Base-by-base conservation (phyloP, 1,140 invertebrate species). In the Micrasema longulum region DNA sequence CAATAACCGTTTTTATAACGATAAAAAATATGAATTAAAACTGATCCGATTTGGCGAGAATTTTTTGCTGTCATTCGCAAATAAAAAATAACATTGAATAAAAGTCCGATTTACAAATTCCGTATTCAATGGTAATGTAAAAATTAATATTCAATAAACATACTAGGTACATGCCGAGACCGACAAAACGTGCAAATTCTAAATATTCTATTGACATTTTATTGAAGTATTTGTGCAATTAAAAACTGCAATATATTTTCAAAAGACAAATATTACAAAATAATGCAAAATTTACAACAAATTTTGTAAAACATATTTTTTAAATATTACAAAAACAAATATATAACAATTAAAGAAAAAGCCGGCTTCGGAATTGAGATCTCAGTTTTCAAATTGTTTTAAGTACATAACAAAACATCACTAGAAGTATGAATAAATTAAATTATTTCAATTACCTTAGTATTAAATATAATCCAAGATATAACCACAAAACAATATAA, bases 311-410 rank as follows among this genome's bases (percentile, higher is more conserved):
- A 18, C 5, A 16, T 55, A 12, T 20, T n/a, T 35, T 55, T 62
- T 63, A 63, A 70, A 31, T 63, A 70, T 70, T 70, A 70, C 48
- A 63, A 70, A 70, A 70, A 70, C 68, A 70, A 70, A 70, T 70
- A 70, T 47, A 35, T 48, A 60, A 16, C 36, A 55, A n/a, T n/a
- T n/a, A n/a, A n/a, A n/a, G n/a, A n/a, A 26, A 35, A 63, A 50
- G 57, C 68, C 68, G 68, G 68, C 68, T 64, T n/a, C 60, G 16
- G 11, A 47, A 14, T 12, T 31, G 16, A 7, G n/a, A 12, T 26
- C 12, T n/a, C 23, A 16, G n/a, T 22, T 47, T 64, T 45, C 3
- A 48, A 64, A 64, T 31, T 5, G 43, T 60, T 60, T 60, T 23
- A 60, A 38, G 14, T 20, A 60, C 16, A 23, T 10, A 22, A n/a